Conservation (phyloP, 2,113 vertebrate genomes). For the Channa argus region DNA sequence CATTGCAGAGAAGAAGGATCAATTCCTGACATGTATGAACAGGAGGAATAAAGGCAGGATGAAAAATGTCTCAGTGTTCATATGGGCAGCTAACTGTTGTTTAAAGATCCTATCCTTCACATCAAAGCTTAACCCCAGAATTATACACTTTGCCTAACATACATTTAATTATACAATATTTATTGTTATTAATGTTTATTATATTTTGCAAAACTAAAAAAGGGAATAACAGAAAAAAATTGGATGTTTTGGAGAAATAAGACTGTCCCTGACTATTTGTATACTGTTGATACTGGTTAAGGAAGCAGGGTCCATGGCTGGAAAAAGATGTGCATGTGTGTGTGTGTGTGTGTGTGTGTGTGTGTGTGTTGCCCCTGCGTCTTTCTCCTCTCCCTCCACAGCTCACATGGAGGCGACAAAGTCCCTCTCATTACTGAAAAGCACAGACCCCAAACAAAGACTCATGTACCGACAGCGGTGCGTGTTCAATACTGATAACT, state of each 20-base stretch:
- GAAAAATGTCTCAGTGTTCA: no score
- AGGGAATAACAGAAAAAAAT: not conserved
- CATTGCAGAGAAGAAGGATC: no score
- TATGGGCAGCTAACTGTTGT: no score
- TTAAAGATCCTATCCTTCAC: no score
- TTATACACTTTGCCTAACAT: not conserved
- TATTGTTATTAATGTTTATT: no score
- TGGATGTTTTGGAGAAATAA: conserved; percentile 1
- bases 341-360: conserved; percentile 37
- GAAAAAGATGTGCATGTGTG: conserved; percentile 42
- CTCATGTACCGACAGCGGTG: conserved; percentile 64
- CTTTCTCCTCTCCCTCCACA: conserved; percentile 75
- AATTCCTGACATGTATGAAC: no score
- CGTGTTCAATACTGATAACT: conserved; percentile 82
- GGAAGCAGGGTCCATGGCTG: conserved; percentile 49
- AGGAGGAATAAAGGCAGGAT: no score
- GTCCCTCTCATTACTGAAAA: conserved; percentile 81
- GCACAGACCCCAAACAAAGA: conserved; percentile 80
- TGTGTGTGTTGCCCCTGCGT: conserved; percentile 42
- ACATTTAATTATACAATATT: no score
- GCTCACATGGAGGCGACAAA: conserved; percentile 81
- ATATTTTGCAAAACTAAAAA: no score
- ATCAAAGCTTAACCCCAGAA: not conserved
- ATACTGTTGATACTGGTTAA: conserved; percentile 55
- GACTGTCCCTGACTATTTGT: conserved; percentile 48